Evolutionary conservation across 2,113 vertebrate genomes (phyloP), one percentile per base, ranked within the genome.

Genomic region (Cairina moschata): DNA sequence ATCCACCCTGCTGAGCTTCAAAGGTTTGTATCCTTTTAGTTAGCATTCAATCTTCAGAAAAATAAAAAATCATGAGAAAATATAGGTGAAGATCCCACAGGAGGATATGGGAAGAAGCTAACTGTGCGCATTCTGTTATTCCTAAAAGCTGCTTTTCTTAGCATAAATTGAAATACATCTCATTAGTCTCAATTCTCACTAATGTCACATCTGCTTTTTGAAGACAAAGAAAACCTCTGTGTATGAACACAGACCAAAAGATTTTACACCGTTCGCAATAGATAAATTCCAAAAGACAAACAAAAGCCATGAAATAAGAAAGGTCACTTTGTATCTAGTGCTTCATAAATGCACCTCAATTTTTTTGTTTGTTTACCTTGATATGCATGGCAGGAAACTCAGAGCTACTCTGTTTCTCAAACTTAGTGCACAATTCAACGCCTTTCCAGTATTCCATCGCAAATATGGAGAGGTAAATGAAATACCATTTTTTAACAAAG

Each of bases 41-140:
- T 1, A 4, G 40, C 50, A 40, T 52, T 87, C 29, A 44, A n/a
- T 21, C 20, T 65, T 69, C 50, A 83, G n/a, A 74, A 65, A 67
- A 14, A 50, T 22, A 65, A 21, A 18, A 79, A 74, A 79, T 58
- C 9, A 6, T 17, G 42, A 20, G 44, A 76, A 91, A 72, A 85
- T 25, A 62, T 0, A 58, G 13, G 29, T 59, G 67, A 80, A 32
- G 18, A 50, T 38, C 11, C 5, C 7, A 36, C 1, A 34, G 25
- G 42, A 90, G 28, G 26, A 78, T 54, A 65, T 4, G 9, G 50
- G 38, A 91, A 66, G 34, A 34, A 78, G 17, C 3, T 29, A 14
- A 0, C 0, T 26, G 8, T n/a, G 28, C 58, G 10, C 36, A 66
- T 42, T 88, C 67, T 18, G 63, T 40, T 66, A 55, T 3, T 86